Conservation (phyloP, 2,113 vertebrate species). For the Ceratotherium simum region DNA sequence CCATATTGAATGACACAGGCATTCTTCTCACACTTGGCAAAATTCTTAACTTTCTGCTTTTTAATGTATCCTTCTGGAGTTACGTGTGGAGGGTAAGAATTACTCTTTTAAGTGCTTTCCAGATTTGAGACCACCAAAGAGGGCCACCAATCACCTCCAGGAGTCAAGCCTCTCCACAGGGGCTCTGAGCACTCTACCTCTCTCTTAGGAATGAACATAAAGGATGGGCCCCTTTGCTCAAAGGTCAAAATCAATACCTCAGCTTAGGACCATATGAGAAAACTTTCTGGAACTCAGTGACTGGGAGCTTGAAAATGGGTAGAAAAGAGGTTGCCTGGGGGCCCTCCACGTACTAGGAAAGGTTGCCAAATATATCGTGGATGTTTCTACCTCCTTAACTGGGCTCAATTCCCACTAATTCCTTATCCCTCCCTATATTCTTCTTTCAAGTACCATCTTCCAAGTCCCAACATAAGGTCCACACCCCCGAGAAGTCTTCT, state of each 20-base stretch:
- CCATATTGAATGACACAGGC: not conserved
- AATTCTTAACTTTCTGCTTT: constrained; percentile 20
- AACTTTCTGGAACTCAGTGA: not conserved
- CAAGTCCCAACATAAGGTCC: not conserved
- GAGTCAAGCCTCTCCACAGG: not conserved
- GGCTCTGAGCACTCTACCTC: not conserved
- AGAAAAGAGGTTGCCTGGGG: not conserved
- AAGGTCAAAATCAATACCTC: not conserved
- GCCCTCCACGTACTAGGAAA: not conserved
- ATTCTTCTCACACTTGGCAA: not conserved
- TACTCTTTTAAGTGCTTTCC: not conserved
- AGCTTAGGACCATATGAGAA: not conserved
- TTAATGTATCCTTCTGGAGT: not conserved
- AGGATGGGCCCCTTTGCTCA: not conserved
- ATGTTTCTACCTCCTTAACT: not conserved
- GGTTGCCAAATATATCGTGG: not conserved
- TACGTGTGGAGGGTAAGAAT: not conserved
- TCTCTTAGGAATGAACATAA: not conserved
- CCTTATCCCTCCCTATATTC: not conserved
- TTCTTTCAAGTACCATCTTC: not conserved
- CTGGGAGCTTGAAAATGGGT: not conserved
- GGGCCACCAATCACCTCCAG: not conserved
- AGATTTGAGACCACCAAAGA: not conserved
- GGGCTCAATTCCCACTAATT: not conserved
- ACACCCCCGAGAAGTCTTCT: not conserved